Percentiles rank a stretch among this genome's conserved stretches.
phyloP scores from a whole-genome alignment of 2,888 invertebrate species.

The Eumerus sabulonum region DNA sequence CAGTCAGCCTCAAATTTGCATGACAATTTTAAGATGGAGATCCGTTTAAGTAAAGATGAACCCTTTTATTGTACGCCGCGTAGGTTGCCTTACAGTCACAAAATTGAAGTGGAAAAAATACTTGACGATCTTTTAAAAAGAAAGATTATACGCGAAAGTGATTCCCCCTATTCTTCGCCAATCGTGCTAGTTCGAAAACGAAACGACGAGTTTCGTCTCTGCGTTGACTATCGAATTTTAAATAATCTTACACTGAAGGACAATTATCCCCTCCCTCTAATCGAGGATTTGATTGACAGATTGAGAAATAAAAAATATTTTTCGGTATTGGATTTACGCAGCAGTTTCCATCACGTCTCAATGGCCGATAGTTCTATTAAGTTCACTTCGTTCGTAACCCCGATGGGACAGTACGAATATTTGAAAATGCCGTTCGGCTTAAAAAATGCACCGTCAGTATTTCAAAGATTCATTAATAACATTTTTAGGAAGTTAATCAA shows the following conservation, averaged over 20 bases:
- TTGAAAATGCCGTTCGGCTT: too few relatives aligned
- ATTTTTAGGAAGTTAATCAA: conserved; percentile 48
- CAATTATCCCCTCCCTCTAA: too few relatives aligned
- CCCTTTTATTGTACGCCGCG: conserved; percentile 16
- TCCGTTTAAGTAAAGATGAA: conserved; percentile 17
- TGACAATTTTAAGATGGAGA: too few relatives aligned
- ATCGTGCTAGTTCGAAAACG: conserved; percentile 43
- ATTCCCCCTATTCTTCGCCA: conserved; percentile 54
- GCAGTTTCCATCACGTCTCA: too few relatives aligned
- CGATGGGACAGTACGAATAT: too few relatives aligned
- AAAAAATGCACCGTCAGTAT: too few relatives aligned
- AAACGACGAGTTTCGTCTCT: conserved; percentile 31
- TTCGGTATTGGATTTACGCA: too few relatives aligned
- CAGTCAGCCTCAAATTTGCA: too few relatives aligned
- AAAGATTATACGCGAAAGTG: conserved; percentile 45
- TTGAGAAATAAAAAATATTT: conserved; percentile 61
- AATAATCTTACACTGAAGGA: conserved; percentile 37
- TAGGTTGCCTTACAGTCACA: conserved; percentile 46
- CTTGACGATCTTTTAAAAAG: conserved; percentile 10
- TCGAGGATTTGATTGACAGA: conserved; percentile 48
- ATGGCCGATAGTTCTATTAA: too few relatives aligned
- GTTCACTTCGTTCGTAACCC: too few relatives aligned
- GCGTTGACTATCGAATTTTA: conserved; percentile 31
- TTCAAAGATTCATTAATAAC: too few relatives aligned
- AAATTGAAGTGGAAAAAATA: conserved; percentile 26